Percentiles rank a stretch among this genome's conserved stretches.
phyloP scores from a whole-genome alignment of 2,888 invertebrate species.

The Andrena camellia region DNA sequence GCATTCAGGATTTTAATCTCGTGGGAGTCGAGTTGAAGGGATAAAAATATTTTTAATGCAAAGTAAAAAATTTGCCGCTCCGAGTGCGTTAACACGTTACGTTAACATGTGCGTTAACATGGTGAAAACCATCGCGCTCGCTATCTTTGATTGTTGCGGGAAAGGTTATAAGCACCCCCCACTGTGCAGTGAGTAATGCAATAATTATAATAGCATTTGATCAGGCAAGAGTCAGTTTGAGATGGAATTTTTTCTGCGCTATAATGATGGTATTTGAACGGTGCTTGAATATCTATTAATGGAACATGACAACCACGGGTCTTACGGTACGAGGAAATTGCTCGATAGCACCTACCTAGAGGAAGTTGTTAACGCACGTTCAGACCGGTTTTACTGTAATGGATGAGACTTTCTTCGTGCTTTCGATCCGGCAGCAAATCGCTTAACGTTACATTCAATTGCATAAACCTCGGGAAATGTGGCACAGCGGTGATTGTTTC shows the following conservation, averaged over 20 bases:
- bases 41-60: too few species aligned
- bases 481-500: too few species aligned
- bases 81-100: too few species aligned
- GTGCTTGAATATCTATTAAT: neutral
- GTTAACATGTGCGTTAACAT: too few species aligned
- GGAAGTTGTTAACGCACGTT: neutral
- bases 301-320: neutral
- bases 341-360: neutral
- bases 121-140: too few species aligned
- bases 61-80: too few species aligned
- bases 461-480: too few species aligned
- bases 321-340: neutral
- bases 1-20: neutral
- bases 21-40: too few species aligned
- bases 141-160: neutral
- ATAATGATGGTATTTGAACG: too few species aligned
- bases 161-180: neutral
- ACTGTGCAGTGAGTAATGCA: too few species aligned
- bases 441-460: neutral
- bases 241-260: too few species aligned
- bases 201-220: neutral
- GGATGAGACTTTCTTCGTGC: slow-evolving; percentile 12
- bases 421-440: neutral
- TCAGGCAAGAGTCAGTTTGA: too few species aligned
- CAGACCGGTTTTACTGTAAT: neutral